These are phyloP conservation scores for Delia radicum DNA, from an alignment of 1,140 invertebrate genomes.

Conservation along the genomic window DNA sequence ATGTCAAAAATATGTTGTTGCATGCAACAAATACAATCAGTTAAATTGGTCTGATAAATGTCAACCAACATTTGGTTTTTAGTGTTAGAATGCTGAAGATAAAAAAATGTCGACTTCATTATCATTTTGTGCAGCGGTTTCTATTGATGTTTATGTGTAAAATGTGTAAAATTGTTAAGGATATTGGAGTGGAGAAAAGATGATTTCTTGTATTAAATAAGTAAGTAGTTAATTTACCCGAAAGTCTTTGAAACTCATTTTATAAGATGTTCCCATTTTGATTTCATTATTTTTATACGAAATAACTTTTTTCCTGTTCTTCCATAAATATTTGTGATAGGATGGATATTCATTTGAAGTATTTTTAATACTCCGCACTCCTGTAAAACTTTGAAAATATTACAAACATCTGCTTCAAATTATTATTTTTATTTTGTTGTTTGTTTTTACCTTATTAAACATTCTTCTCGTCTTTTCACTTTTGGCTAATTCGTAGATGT, in stretches of 20 bases:
- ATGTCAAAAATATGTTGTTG: neutral
- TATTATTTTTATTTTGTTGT: neutral
- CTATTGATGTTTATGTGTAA: neutral
- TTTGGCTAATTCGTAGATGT: neutral
- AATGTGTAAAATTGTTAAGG: too few species aligned
- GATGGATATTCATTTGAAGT: too few species aligned
- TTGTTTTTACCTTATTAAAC: neutral
- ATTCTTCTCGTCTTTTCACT: neutral
- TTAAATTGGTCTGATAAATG: slow-evolving; percentile 23
- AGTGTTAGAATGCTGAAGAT: neutral
- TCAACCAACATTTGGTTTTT: slow-evolving; percentile 11
- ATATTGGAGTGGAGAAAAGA: too few species aligned
- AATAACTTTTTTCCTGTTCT: too few species aligned
- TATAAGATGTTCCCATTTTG: too few species aligned
- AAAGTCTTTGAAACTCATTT: too few species aligned
- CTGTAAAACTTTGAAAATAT: neutral
- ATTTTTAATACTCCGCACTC: too few species aligned
- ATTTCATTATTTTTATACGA: too few species aligned
- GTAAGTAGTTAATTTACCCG: too few species aligned
- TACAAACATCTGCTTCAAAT: slow-evolving; percentile 11
- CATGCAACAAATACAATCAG: slow-evolving; percentile 15
- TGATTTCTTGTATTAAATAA: too few species aligned
- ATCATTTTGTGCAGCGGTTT: neutral
- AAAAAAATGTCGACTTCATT: neutral
- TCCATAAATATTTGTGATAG: too few species aligned